Evolutionary conservation across 2,888 invertebrate genomes (phyloP), one percentile per base, ranked within the genome.

Genomic region (Drosophila affinis): DNA sequence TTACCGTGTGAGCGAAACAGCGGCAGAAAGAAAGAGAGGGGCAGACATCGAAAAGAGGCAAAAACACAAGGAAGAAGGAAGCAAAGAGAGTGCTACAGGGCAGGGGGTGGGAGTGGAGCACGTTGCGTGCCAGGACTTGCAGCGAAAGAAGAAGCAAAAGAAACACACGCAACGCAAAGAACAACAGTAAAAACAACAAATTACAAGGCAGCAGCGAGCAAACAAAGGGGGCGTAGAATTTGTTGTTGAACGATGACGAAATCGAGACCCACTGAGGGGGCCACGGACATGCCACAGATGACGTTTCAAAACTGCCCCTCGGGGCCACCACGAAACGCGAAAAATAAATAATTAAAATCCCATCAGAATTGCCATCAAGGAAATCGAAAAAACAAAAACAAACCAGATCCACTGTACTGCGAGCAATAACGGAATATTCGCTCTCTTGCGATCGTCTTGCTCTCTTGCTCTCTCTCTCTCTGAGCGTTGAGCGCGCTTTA

Each of bases 201-300:
- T 39, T 39, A 48, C 65, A 59, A 67, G 58, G 47, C 67, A 39
- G 46, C 62, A 46, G 46, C 62, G 0, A 4, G 49, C 24, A 53
- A 53, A 67, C 6, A 7, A 63, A 45, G 71, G 71, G 64, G 81
- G 78, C 75, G 75, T 78, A 71, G 63, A 44, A 75, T 69, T 60
- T 73, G n/a, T n/a, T n/a, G 56, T 65, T 55, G 63, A 75, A 75
- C 77, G 84, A 86, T 86, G 88, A 88, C 88, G 88, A 80, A 78
- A 86, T 81, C 77, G 80, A 79, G 82, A 65, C 60, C 67, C 54
- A 39, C 14, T 39, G 24, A 4, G 24, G 0, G 39, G 39, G 29
- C 51, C 61, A 62, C 39, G 39, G 39, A 64, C 77, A 77, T 74
- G 76, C 76, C 32, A 76, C 52, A 57, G 56, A 76, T 76, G 75